Conservation (phyloP, 1,140 invertebrate genomes). For the Bombyx mandarina region DNA sequence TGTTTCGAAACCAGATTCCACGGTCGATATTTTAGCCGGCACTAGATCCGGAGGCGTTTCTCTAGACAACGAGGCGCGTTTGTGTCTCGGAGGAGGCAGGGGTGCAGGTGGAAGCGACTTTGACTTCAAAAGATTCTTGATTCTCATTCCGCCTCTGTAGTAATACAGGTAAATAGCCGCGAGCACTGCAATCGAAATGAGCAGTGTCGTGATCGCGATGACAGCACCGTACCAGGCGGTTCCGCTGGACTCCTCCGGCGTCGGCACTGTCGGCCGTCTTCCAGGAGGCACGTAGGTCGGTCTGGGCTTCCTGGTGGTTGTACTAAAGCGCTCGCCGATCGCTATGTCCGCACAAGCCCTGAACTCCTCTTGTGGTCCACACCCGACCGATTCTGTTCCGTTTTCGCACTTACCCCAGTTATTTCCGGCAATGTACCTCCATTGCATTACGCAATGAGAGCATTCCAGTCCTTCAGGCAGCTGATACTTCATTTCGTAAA, state of each 20-base stretch:
- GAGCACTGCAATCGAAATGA: conserved; percentile 44
- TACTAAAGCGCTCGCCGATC: conserved; percentile 72
- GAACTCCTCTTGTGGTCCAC: conserved; percentile 90
- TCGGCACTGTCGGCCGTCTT: conserved; percentile 44
- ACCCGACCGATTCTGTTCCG: conserved; percentile 81
- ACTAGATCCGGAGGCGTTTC: conserved; percentile 48
- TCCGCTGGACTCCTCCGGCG: conserved; percentile 41
- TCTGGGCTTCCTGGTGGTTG: conserved; percentile 44
- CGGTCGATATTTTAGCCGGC: conserved; percentile 36
- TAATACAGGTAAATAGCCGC: conserved; percentile 64
- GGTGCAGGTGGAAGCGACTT: conserved; percentile 38
- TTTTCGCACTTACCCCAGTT: conserved; percentile 84
- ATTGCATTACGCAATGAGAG: conserved; percentile 84
- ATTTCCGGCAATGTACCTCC: conserved; percentile 86
- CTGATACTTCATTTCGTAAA: conserved; percentile 82
- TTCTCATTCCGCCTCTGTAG: conserved; percentile 62
- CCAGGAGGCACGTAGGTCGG: conserved; percentile 54
- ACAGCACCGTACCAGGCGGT: conserved; percentile 52
- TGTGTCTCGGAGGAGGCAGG: conserved; percentile 53
- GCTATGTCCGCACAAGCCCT: conserved; percentile 87
- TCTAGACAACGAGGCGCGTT: conserved; percentile 43
- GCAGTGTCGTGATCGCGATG: conserved; percentile 45
- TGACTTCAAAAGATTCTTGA: conserved; percentile 57
- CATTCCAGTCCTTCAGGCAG: conserved; percentile 80
- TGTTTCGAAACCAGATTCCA: conserved; percentile 59